Evolutionary conservation across 23 tunicate species (phyloP), one percentile per base, ranked within the genome.

Genomic region (Halocynthia aurantium): DNA sequence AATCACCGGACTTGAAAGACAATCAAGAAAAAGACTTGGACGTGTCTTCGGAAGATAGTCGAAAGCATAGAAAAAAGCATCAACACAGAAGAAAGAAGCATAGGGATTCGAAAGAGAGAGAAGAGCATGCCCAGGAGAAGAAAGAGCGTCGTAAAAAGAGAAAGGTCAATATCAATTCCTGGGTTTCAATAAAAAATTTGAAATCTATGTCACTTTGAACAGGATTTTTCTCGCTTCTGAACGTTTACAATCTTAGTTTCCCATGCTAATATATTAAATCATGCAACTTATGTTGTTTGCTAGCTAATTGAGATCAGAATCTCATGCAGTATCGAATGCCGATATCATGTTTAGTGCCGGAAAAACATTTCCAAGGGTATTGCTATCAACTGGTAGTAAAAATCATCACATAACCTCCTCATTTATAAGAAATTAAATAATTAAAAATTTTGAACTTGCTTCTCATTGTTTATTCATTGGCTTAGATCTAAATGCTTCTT

Each of bases 61-160:
- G 81, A 67, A 80, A 75, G 61, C 72, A 71, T 18, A 85, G 84
- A 49, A 85, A 78, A 22, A 80, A 75, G 62, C 72, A 67, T 50
- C 81, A 82, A 55, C 87, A 83, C 57, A 87, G 84, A 20, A 80
- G 87, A 9, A 73, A 87, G n/a, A 74, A 78, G 49, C 82, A 75
- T 63, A 56, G 83, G 52, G 82, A 84, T 66, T 83, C 88, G 53
- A 83, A 73, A 20, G 76, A 81, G 6, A 73, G 80, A n/a, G 96
- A 89, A 22, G 69, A 63, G 58, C 83, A 80, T 22, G 87, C 87
- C 8, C 86, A 85, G 22, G 89, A 90, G 66, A 89, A 89, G 50
- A 81, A 85, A 57, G 80, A 84, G n/a, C 69, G 87, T 44, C 97
- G 88, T 51, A 85, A 81, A 57, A 90, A 90, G 57, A 73, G 97